These are phyloP conservation scores for Gambusia holbrooki DNA, from an alignment of 2,113 vertebrate genomes.

Conservation along the genomic window DNA sequence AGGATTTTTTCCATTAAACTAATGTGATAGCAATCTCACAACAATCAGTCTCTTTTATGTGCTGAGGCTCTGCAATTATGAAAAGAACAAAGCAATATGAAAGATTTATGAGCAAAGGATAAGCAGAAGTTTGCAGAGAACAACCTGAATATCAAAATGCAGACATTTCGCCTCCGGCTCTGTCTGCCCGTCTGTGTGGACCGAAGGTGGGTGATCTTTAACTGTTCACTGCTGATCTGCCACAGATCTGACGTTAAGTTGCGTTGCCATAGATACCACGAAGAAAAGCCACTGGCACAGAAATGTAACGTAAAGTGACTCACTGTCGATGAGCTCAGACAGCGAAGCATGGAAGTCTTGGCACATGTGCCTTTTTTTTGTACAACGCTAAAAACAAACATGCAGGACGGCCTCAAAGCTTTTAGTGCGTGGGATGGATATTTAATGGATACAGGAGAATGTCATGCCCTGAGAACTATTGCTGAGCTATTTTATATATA, in stretches of 20 bases:
- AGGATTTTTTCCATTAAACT: constrained; percentile 2
- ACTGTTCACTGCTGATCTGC: constrained; percentile 27
- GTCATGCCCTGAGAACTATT: constrained; percentile 21
- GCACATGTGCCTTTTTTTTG: constrained; percentile 8
- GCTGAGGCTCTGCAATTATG: constrained; percentile 2
- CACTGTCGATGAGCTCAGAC: constrained; percentile 12
- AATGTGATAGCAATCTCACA: constrained; percentile 7
- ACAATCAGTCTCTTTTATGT: constrained; percentile 25
- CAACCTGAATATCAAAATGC: not conserved
- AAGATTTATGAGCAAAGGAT: constrained; percentile 35
- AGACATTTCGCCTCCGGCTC: constrained; percentile 4
- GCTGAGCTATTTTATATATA: not conserved
- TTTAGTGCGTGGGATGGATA: constrained; percentile 14
- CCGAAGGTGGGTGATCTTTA: constrained; percentile 16
- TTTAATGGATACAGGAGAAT: constrained; percentile 29
- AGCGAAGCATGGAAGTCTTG: constrained; percentile 11
- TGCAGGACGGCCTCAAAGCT: constrained; percentile 28
- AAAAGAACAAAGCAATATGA: constrained; percentile 20
- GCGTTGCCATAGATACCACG: constrained; percentile 14
- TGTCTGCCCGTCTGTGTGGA: constrained; percentile 4
- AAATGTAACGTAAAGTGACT: constrained; percentile 26
- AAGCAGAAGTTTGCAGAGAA: constrained; percentile 20
- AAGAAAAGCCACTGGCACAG: constrained; percentile 10
- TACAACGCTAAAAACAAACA: constrained; percentile 30
- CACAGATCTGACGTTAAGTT: constrained; percentile 17